phyloP scores from a whole-genome alignment of 1,140 invertebrate species.

The Drosophila mojavensis region DNA sequence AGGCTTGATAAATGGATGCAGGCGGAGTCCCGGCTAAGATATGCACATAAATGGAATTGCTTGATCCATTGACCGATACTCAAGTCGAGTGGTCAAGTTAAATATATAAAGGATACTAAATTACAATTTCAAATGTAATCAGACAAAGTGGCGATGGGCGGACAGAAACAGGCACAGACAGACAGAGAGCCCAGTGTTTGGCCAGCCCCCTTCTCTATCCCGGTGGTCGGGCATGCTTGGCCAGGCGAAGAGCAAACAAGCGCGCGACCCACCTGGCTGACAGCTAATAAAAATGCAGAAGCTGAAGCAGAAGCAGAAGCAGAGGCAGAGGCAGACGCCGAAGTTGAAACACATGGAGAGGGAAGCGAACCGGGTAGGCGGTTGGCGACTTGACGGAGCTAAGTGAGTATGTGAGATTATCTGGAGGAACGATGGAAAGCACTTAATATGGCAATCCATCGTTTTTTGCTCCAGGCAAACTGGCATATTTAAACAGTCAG shows the following conservation, averaged over 20 bases:
- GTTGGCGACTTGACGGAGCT: constrained; percentile 24
- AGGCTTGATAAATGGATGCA: constrained; percentile 63
- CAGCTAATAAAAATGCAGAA: constrained; percentile 79
- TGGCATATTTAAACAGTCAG: constrained; percentile 63
- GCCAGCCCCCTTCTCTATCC: constrained; percentile 24
- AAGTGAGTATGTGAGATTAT: constrained; percentile 73
- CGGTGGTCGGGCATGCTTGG: constrained; percentile 33
- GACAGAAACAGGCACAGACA: background rate
- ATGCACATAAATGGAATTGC: constrained; percentile 60
- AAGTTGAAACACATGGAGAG: background rate
- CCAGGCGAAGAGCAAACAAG: constrained; percentile 60
- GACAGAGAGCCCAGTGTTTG: constrained; percentile 36
- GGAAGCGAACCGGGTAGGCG: background rate
- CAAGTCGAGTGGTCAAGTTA: constrained; percentile 47
- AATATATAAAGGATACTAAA: constrained; percentile 64
- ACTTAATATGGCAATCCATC: constrained; percentile 82
- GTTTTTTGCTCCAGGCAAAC: constrained; percentile 48
- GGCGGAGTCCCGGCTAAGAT: constrained; percentile 8
- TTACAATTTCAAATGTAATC: constrained; percentile 84
- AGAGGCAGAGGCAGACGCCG: constrained; percentile 29
- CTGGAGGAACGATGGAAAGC: constrained; percentile 76
- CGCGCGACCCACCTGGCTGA: constrained; percentile 46
- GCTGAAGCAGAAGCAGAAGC: background rate
- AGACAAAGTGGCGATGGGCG: constrained; percentile 83
- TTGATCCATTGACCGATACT: constrained; percentile 75